Percentiles rank a stretch among this genome's conserved stretches.
phyloP scores from a whole-genome alignment of 2,888 invertebrate genomes.

The Eristalinus sepulchralis region DNA sequence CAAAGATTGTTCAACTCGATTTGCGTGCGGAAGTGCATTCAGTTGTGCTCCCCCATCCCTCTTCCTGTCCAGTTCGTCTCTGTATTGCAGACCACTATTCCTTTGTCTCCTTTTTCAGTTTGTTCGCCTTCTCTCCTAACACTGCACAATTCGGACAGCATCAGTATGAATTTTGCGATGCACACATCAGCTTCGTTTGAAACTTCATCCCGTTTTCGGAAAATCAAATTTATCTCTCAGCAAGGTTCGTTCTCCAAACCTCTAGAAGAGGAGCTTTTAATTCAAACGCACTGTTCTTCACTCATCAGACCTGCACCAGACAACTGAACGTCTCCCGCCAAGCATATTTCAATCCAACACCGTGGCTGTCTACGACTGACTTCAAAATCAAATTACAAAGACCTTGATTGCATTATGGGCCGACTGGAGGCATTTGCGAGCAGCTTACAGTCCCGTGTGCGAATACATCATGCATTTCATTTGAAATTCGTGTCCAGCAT shows the following conservation, averaged over 20 bases:
- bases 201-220: background rate
- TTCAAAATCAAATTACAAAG: background rate
- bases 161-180: background rate
- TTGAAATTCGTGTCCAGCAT: background rate
- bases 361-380: background rate
- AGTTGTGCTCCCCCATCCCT: too few relatives aligned
- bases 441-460: background rate
- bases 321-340: background rate
- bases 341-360: background rate
- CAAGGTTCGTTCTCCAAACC: background rate
- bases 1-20: too few relatives aligned
- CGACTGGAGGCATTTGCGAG: background rate
- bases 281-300: background rate
- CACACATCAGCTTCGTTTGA: background rate
- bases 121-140: background rate
- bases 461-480: background rate
- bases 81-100: background rate
- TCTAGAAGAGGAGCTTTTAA: background rate
- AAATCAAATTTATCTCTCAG: background rate
- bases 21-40: too few relatives aligned
- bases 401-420: background rate
- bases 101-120: background rate
- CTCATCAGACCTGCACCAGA: background rate
- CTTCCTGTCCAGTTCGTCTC: background rate
- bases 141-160: background rate